A percentile compares a stretch with the other conserved stretches of the same genome.
phyloP scores from a whole-genome alignment of 2,888 invertebrate genomes.

The Microplitis deprimator region DNA sequence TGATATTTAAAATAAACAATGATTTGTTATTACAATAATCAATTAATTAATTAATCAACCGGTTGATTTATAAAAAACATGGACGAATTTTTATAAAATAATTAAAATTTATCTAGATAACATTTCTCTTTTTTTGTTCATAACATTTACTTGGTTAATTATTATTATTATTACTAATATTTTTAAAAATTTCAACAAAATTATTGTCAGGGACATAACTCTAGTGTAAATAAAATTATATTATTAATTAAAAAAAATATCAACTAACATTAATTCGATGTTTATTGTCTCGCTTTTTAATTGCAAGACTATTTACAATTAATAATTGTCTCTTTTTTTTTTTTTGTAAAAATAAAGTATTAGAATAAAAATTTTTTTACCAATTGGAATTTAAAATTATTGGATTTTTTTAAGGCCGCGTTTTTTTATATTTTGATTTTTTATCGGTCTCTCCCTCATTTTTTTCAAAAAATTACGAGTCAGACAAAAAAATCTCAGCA shows the following conservation, averaged over 20 bases:
- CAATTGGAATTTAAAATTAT: not conserved
- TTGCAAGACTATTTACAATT: not conserved
- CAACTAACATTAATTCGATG: not conserved
- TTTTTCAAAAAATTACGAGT: no score
- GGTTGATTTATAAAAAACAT: not conserved
- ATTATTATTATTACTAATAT: slow-evolving; percentile 14
- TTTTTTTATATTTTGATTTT: slow-evolving; percentile 12
- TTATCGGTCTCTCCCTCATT: no score
- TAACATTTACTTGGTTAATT: not conserved
- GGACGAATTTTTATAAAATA: not conserved
- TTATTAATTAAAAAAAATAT: slow-evolving; percentile 10
- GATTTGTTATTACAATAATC: no score
- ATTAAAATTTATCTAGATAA: slow-evolving; percentile 17
- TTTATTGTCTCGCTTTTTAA: no score
- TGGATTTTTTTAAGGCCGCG: slow-evolving; percentile 32
- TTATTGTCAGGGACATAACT: slow-evolving; percentile 26
- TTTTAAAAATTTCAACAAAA: slow-evolving; percentile 32
- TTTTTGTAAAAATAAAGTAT: not conserved
- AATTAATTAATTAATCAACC: not conserved
- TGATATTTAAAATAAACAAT: not conserved
- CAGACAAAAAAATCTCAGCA: no score
- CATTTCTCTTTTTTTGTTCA: not conserved
- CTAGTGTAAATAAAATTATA: not conserved
- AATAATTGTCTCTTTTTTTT: not conserved
- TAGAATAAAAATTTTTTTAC: not conserved